These are phyloP conservation scores for Gortyna flavago DNA, from an alignment of 2,888 invertebrate species.

Conservation along the genomic window DNA sequence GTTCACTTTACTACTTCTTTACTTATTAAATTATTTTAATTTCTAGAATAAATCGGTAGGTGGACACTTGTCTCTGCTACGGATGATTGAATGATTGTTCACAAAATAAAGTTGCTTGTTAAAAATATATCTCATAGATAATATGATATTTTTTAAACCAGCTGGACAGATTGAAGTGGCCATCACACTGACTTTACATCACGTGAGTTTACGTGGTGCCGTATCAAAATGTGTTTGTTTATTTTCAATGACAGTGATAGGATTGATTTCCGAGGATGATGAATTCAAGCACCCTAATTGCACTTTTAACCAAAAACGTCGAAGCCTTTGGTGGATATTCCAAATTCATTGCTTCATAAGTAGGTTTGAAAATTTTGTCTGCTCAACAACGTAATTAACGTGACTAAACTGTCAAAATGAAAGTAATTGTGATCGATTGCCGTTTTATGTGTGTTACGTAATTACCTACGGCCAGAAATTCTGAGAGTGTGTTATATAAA, in stretches of 20 bases:
- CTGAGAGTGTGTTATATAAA: neutral
- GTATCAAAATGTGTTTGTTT: slow-evolving; percentile 54
- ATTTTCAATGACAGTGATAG: slow-evolving; percentile 16
- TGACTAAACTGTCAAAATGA: neutral
- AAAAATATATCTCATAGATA: slow-evolving; percentile 38
- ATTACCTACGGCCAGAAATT: neutral
- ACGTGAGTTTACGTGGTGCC: slow-evolving; percentile 51
- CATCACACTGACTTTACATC: slow-evolving; percentile 62
- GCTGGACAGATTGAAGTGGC: slow-evolving; percentile 68
- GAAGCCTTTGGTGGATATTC: neutral
- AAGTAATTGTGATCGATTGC: neutral
- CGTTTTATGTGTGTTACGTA: neutral
- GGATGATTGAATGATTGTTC: slow-evolving; percentile 32
- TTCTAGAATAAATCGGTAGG: slow-evolving; percentile 26
- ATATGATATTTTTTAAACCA: slow-evolving; percentile 62
- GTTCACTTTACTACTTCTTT: slow-evolving; percentile 43
- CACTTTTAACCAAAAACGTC: neutral
- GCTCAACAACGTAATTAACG: neutral
- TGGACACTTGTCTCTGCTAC: slow-evolving; percentile 25
- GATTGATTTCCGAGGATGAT: slow-evolving; percentile 15
- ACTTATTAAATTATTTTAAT: slow-evolving; percentile 44
- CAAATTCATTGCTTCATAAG: neutral
- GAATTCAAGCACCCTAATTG: neutral
- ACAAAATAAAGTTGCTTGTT: slow-evolving; percentile 40
- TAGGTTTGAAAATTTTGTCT: neutral